A percentile compares a stretch with the other conserved stretches of the same genome.
Conservation (phyloP, 1,140 invertebrate genomes). For the Drosophila sproati region DNA sequence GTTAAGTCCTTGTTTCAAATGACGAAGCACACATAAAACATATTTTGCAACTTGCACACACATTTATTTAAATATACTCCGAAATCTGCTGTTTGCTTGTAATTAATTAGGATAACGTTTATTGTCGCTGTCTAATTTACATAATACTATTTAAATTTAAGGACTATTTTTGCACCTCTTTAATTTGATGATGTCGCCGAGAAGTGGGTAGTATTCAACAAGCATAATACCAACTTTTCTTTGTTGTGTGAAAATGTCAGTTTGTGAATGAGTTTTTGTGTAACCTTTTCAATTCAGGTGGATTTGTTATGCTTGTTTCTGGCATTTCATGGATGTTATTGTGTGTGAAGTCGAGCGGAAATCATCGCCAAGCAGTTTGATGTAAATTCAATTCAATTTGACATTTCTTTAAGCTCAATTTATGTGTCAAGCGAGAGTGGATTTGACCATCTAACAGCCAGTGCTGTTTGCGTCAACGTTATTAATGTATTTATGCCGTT, state of each 20-base stretch:
- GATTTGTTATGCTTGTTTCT: neutral
- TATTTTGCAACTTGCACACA: no score
- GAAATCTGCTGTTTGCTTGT: neutral
- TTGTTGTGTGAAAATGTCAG: no score
- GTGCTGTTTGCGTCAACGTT: conserved; percentile 55
- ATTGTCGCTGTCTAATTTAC: neutral
- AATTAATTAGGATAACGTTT: neutral
- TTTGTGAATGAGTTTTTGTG: neutral
- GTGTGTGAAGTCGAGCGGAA: conserved; percentile 68
- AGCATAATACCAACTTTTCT: neutral
- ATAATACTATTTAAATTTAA: neutral
- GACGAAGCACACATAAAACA: no score
- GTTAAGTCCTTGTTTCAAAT: no score
- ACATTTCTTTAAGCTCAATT: conserved; percentile 74
- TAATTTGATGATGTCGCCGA: no score
- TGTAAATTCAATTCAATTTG: conserved; percentile 76
- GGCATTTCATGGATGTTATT: conserved; percentile 3
- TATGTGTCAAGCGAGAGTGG: conserved; percentile 68
- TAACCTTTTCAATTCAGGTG: conserved; percentile 3
- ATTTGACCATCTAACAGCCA: conserved; percentile 63
- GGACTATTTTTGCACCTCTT: neutral
- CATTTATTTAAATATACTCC: no score
- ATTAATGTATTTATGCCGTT: conserved; percentile 72
- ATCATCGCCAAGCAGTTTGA: conserved; percentile 45
- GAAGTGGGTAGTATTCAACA: no score